Conservation (phyloP, 2,113 vertebrate species). For the Chrysemys picta region DNA sequence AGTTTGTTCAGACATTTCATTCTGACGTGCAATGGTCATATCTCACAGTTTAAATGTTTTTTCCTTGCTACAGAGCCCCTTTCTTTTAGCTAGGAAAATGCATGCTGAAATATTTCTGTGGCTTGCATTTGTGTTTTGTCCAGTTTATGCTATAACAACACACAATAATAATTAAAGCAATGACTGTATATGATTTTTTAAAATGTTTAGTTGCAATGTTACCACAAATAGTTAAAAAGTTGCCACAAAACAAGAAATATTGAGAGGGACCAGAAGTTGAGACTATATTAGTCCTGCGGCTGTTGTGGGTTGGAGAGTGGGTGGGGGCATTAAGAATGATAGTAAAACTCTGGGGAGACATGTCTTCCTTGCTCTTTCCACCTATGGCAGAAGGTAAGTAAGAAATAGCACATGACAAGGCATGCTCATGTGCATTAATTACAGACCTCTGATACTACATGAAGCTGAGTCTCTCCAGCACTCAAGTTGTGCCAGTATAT, state of each 20-base stretch:
- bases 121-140: not conserved
- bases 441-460: not conserved
- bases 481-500: not conserved
- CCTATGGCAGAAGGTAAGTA: not conserved
- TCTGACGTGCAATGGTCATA: not conserved
- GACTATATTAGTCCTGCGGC: not conserved
- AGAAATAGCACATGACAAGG: not conserved
- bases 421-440: not conserved
- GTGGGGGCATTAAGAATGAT: not conserved
- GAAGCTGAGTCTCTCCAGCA: not conserved
- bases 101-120: not conserved
- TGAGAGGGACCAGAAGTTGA: not conserved
- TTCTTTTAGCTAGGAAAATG: not conserved
- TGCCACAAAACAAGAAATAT: not conserved
- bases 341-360: not conserved
- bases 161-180: rapidly evolving
- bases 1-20: not conserved
- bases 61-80: not conserved
- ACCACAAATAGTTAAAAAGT: not conserved
- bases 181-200: not conserved
- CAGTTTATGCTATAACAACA: not conserved
- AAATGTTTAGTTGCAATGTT: not conserved
- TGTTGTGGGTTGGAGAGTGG: not conserved
- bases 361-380: not conserved
- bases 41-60: not conserved